A percentile compares a stretch with the other conserved stretches of the same genome.
Conservation (phyloP, 2,888 invertebrate genomes). For the Leptopilina drosophilae region DNA sequence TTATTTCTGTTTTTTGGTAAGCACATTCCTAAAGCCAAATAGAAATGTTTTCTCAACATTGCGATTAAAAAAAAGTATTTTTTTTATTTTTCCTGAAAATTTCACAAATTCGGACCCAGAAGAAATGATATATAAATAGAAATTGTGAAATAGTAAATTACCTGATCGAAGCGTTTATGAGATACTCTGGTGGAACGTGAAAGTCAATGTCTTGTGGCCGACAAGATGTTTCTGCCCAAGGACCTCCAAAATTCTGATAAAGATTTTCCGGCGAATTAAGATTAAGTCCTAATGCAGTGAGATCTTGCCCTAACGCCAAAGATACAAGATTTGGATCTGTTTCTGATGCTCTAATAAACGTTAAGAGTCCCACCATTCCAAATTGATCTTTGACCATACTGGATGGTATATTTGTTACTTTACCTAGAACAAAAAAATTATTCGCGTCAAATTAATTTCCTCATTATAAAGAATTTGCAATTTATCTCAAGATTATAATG, state of each 20-base stretch:
- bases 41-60: too few species aligned
- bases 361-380: slow-evolving; percentile 98
- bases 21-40: too few species aligned
- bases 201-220: slow-evolving; percentile 99
- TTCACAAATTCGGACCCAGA: too few species aligned
- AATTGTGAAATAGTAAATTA: slow-evolving; percentile 62
- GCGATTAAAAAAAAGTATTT: too few species aligned
- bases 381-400: slow-evolving; percentile 99
- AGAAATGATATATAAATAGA: too few species aligned
- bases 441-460: neutral
- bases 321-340: slow-evolving; percentile 97
- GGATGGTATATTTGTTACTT: slow-evolving; percentile 98
- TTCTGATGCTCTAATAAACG: slow-evolving; percentile 98
- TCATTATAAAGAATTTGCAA: neutral
- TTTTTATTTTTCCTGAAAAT: too few species aligned
- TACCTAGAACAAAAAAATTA: slow-evolving; percentile 80
- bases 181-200: slow-evolving; percentile 98
- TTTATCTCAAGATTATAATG: slow-evolving; percentile 8
- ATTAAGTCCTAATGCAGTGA: slow-evolving; percentile 98
- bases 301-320: slow-evolving; percentile 97
- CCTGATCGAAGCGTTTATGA: slow-evolving; percentile 96
- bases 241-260: slow-evolving; percentile 98
- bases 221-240: slow-evolving; percentile 98
- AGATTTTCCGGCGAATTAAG: slow-evolving; percentile 98
- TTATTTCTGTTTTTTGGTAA: too few species aligned